Evolutionary conservation across 1,140 invertebrate genomes (phyloP).

Genomic region (Phthorimaea operculella): DNA sequence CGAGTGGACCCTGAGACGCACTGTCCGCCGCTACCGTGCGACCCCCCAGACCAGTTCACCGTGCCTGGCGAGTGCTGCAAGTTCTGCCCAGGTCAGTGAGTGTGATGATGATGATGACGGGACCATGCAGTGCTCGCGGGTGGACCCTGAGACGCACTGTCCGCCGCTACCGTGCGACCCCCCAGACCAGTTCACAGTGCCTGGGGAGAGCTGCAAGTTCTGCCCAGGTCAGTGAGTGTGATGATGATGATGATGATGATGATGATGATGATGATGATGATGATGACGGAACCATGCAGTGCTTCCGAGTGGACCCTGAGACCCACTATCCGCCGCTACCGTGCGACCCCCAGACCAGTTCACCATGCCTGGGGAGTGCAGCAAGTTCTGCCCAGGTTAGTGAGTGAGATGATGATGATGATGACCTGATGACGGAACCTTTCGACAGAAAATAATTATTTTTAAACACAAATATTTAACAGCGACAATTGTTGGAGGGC

Average conservation of each 20-base stretch:
- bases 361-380: slow-evolving; percentile 85
- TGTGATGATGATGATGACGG: too few relatives aligned
- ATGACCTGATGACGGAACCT: slow-evolving; percentile 83
- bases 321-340: slow-evolving; percentile 81
- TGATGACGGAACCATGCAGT: slow-evolving; percentile 86
- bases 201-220: slow-evolving; percentile 90
- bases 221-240: slow-evolving; percentile 76
- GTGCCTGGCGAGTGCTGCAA: slow-evolving; percentile 90
- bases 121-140: slow-evolving; percentile 79
- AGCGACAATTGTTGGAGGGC: slow-evolving; percentile 84
- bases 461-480: too few relatives aligned
- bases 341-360: slow-evolving; percentile 85
- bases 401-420: slow-evolving; percentile 53
- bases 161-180: slow-evolving; percentile 82
- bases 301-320: slow-evolving; percentile 77
- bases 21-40: slow-evolving; percentile 86
- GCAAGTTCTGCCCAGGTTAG: slow-evolving; percentile 88
- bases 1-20: slow-evolving; percentile 77
- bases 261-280: slow-evolving; percentile 79
- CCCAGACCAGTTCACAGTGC: slow-evolving; percentile 80
- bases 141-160: slow-evolving; percentile 80
- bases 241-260: slow-evolving; percentile 79
- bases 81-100: slow-evolving; percentile 92
- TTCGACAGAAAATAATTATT: too few relatives aligned
- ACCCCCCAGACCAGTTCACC: slow-evolving; percentile 78